These are phyloP conservation scores for Danionella cerebrum DNA, from an alignment of 2,113 vertebrate genomes.

Conservation along the genomic window DNA sequence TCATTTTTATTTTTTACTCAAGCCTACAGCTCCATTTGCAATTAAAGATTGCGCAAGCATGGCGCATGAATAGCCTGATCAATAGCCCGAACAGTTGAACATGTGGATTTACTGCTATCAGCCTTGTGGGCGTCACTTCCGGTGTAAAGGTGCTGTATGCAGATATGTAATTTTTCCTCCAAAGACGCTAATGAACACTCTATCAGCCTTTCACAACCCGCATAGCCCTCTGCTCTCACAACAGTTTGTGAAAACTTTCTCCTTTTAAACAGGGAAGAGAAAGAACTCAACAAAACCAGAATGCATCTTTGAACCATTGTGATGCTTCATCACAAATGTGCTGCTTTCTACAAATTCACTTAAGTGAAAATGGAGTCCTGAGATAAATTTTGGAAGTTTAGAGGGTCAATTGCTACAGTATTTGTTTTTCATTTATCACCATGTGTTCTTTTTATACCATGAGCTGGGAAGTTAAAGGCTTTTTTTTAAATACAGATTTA, in stretches of 20 bases:
- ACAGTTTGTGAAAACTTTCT: conserved; percentile 28
- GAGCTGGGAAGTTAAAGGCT: too few relatives aligned
- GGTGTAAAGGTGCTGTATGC: conserved; percentile 55
- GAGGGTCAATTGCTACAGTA: too few relatives aligned
- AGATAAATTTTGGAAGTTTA: too few relatives aligned
- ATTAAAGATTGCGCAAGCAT: conserved; percentile 49
- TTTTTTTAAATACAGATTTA: too few relatives aligned
- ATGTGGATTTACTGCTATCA: conserved; percentile 54
- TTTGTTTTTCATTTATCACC: too few relatives aligned
- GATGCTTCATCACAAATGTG: not conserved
- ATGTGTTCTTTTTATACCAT: too few relatives aligned
- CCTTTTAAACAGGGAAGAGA: not conserved
- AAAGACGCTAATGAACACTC: conserved; percentile 37
- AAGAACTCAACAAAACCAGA: conserved; percentile 16
- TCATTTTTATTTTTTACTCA: conserved; percentile 36
- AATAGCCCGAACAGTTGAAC: conserved; percentile 41
- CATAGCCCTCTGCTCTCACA: conserved; percentile 24
- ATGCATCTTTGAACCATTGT: not conserved
- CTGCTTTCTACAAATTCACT: too few relatives aligned
- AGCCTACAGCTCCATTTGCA: conserved; percentile 55
- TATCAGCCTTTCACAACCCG: conserved; percentile 27
- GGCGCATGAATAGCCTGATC: conserved; percentile 58
- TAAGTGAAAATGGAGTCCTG: not conserved
- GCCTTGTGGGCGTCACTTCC: conserved; percentile 53
- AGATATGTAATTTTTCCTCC: conserved; percentile 58